These are phyloP conservation scores for Dunckerocampus dactyliophorus DNA, from an alignment of 2,113 vertebrate genomes.

Conservation along the genomic window DNA sequence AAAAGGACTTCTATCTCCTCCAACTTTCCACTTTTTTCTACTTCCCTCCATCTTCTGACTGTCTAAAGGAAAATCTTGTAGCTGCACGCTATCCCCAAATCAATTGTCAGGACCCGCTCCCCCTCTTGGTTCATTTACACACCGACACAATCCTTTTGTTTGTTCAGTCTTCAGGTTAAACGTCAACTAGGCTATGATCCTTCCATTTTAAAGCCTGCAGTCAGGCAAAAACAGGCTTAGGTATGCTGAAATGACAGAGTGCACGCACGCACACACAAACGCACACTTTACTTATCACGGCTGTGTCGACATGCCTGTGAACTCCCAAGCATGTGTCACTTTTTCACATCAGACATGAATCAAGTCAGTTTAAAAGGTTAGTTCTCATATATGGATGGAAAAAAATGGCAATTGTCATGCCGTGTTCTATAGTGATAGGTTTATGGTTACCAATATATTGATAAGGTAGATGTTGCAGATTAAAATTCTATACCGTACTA, in stretches of 20 bases:
- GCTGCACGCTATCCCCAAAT: constrained; percentile 22
- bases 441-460: too few relatives aligned
- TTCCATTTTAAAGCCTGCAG: constrained; percentile 1
- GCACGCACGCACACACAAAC: not conserved
- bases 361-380: not conserved
- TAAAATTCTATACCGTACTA: too few relatives aligned
- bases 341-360: not conserved
- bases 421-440: too few relatives aligned
- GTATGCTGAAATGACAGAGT: constrained; percentile 23
- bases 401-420: not conserved
- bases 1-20: constrained; percentile 9
- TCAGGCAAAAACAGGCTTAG: constrained; percentile 34
- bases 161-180: constrained; percentile 23
- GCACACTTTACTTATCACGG: not conserved
- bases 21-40: not conserved
- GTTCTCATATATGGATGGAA: not conserved
- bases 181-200: constrained; percentile 33
- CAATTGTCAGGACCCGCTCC: not conserved
- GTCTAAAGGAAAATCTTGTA: constrained; percentile 30
- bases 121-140: not conserved
- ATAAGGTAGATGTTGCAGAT: too few relatives aligned
- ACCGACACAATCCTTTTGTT: constrained; percentile 22
- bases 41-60: not conserved
- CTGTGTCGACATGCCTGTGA: not conserved
- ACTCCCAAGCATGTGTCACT: not conserved